A percentile compares a stretch with the other conserved stretches of the same genome.
Conservation (phyloP, 2,888 invertebrate species). For the Heliconius ethilla region DNA sequence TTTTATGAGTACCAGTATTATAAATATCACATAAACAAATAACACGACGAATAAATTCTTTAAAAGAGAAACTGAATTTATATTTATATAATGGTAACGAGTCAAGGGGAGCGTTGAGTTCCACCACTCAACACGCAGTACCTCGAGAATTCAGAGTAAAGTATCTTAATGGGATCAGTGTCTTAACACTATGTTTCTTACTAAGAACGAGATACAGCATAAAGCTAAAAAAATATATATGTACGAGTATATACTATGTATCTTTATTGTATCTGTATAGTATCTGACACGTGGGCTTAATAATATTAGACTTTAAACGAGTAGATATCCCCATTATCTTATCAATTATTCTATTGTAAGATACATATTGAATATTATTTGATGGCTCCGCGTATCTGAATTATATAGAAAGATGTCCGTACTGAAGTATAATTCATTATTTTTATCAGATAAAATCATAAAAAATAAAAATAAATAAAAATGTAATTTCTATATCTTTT, state of each 20-base stretch:
- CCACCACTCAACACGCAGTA: too few relatives aligned
- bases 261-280: too few relatives aligned
- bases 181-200: too few relatives aligned
- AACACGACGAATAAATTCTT: background rate
- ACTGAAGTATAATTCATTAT: too few relatives aligned
- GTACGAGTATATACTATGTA: background rate
- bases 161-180: too few relatives aligned
- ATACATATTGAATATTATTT: background rate
- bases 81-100: background rate
- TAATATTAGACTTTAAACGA: slow-evolving; percentile 3
- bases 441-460: too few relatives aligned
- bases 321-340: background rate
- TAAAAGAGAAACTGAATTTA: background rate
- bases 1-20: background rate
- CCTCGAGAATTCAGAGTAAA: too few relatives aligned
- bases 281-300: background rate
- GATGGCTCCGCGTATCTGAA: background rate
- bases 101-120: too few relatives aligned
- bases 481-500: background rate
- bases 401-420: too few relatives aligned
- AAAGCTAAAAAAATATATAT: background rate
- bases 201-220: too few relatives aligned
- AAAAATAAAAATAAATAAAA: too few relatives aligned
- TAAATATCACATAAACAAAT: background rate
- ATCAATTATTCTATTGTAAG: background rate